Evolutionary conservation across 2,888 invertebrate species (phyloP).

Genomic region (Noctua fimbriata): DNA sequence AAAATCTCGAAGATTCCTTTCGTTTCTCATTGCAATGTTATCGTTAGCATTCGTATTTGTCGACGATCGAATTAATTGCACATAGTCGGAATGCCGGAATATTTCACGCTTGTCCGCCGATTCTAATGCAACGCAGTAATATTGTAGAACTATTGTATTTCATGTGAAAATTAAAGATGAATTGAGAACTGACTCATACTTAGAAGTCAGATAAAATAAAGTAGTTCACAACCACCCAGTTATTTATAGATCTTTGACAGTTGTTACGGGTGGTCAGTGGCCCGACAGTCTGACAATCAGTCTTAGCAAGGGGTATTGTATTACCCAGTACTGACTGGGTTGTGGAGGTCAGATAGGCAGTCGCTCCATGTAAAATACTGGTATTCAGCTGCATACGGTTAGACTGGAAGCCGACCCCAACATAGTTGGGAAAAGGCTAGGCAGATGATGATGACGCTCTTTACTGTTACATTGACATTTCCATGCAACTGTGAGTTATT

Average conservation of each 20-base stretch:
- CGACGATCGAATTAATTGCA: slow-evolving; percentile 45
- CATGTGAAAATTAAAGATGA: not conserved
- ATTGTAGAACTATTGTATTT: not conserved
- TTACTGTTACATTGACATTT: not conserved
- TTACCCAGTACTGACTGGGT: too few relatives aligned
- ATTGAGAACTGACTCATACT: not conserved
- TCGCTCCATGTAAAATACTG: too few relatives aligned
- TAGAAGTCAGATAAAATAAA: not conserved
- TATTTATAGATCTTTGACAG: too few relatives aligned
- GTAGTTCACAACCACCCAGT: not conserved
- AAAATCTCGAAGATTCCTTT: slow-evolving; percentile 25
- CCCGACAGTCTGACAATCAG: too few relatives aligned
- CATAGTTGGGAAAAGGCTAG: too few relatives aligned
- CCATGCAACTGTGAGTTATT: not conserved
- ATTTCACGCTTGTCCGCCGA: slow-evolving; percentile 53
- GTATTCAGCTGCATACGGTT: too few relatives aligned
- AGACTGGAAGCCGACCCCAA: too few relatives aligned
- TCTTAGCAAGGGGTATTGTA: too few relatives aligned
- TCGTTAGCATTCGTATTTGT: slow-evolving; percentile 45
- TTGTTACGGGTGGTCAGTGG: too few relatives aligned
- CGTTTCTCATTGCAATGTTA: slow-evolving; percentile 21
- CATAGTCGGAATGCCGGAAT: slow-evolving; percentile 35
- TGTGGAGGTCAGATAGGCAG: too few relatives aligned
- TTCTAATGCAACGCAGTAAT: slow-evolving; percentile 27
- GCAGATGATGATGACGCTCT: not conserved